Evolutionary conservation across 2,113 vertebrate species (phyloP).

Genomic region (Vidua macroura): DNA sequence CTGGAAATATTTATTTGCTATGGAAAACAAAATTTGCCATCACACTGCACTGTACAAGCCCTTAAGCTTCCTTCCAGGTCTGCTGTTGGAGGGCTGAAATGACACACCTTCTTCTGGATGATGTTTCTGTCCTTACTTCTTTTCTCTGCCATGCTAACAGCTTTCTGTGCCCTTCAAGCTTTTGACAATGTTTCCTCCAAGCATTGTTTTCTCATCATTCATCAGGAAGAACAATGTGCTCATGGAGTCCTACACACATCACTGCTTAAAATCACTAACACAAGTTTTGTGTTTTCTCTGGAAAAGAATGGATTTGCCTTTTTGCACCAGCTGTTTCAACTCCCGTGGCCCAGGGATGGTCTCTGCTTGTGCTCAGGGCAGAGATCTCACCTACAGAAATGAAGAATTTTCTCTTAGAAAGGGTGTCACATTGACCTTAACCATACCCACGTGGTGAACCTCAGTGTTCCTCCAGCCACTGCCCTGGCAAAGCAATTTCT

Average conservation of each 20-base stretch:
- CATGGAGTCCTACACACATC: accelerated
- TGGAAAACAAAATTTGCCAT: background rate
- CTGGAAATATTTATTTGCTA: background rate
- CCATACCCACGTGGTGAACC: accelerated
- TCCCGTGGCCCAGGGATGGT: background rate
- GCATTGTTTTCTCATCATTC: background rate
- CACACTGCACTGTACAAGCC: background rate
- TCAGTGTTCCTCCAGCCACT: background rate
- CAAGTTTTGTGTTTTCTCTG: background rate
- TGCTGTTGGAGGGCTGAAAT: background rate
- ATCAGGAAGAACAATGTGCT: accelerated
- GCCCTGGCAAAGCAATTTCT: background rate
- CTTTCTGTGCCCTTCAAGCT: background rate
- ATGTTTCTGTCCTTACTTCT: background rate
- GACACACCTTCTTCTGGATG: background rate
- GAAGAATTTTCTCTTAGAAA: background rate
- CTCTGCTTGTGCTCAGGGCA: background rate
- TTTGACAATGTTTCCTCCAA: accelerated
- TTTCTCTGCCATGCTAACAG: accelerated
- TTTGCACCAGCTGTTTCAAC: background rate
- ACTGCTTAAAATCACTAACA: background rate
- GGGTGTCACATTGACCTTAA: no score
- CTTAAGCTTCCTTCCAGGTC: background rate
- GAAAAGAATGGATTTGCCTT: background rate
- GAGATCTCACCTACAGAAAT: background rate